Conservation (phyloP, 2,113 vertebrate genomes). For the Anser cygnoides region DNA sequence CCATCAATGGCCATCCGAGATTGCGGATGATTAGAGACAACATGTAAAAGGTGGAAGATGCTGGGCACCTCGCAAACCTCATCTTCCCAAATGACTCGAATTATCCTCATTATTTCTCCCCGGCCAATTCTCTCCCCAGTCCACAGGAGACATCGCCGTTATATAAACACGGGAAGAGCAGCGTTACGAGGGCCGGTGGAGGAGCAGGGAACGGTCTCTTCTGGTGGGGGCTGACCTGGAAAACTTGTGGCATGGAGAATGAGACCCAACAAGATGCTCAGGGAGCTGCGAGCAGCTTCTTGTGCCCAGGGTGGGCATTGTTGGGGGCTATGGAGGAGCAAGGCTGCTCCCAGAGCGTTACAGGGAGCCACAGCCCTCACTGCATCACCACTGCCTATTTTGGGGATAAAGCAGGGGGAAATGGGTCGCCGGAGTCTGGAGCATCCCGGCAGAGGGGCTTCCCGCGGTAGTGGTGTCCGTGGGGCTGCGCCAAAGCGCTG, state of each 20-base stretch:
- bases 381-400: background rate
- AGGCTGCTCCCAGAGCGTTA: background rate
- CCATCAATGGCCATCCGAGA: slow-evolving; percentile 68
- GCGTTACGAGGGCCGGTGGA: slow-evolving; percentile 3
- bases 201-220: slow-evolving; percentile 2
- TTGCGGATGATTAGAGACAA: slow-evolving; percentile 71
- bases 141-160: slow-evolving; percentile 31
- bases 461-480: fast-evolving
- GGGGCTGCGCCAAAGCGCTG: background rate
- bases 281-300: background rate
- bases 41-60: slow-evolving; percentile 46
- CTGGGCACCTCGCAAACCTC: slow-evolving; percentile 56
- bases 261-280: background rate
- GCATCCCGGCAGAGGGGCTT: fast-evolving
- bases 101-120: slow-evolving; percentile 71
- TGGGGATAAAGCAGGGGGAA: background rate
- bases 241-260: slow-evolving; percentile 29
- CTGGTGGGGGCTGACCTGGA: slow-evolving; percentile 47
- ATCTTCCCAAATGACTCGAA: slow-evolving; percentile 71
- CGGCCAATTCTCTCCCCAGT: slow-evolving; percentile 25
- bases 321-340: fast-evolving
- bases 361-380: background rate
- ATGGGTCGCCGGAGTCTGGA: background rate
- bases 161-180: slow-evolving; percentile 59
- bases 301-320: fast-evolving